These are phyloP conservation scores for Diaperis boleti DNA, from an alignment of 2,888 invertebrate species.

Conservation along the genomic window DNA sequence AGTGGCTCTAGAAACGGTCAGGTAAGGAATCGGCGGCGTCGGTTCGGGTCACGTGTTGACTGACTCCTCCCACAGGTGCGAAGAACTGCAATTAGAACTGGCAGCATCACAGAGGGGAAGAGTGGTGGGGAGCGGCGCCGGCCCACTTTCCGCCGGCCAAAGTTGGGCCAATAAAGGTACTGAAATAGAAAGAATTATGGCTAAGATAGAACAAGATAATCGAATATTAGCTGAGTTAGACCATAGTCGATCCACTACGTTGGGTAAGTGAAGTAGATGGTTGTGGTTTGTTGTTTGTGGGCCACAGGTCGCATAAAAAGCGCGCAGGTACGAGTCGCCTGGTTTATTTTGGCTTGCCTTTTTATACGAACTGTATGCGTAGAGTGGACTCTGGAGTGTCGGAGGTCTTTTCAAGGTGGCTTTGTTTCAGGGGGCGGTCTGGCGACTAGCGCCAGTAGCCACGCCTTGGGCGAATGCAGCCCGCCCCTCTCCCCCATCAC, in stretches of 20 bases:
- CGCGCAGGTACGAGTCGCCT: conserved; percentile 7
- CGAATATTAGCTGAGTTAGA: conserved; percentile 91
- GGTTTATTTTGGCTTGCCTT: conserved; percentile 13
- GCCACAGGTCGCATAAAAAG: conserved; percentile 28
- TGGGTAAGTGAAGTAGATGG: conserved; percentile 66
- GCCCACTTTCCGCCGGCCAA: conserved; percentile 59
- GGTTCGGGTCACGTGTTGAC: conserved; percentile 1
- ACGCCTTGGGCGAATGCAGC: conserved; percentile 76
- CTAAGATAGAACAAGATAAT: conserved; percentile 93
- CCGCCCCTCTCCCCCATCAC: conserved; percentile 69
- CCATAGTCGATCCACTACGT: conserved; percentile 80
- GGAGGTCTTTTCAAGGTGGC: not conserved
- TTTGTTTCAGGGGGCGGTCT: conserved; percentile 67
- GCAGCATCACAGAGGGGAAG: conserved; percentile 68
- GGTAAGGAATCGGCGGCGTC: conserved; percentile 50
- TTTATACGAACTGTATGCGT: conserved; percentile 31
- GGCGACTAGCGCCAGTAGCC: conserved; percentile 78
- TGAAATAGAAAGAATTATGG: conserved; percentile 94
- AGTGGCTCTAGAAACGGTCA: conserved; percentile 70
- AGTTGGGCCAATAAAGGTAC: conserved; percentile 68
- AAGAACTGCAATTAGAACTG: conserved; percentile 90
- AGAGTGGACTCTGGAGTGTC: not conserved
- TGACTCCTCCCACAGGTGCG: conserved; percentile 69
- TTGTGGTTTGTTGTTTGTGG: conserved; percentile 18
- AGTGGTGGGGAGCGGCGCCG: conserved; percentile 50